Conservation (phyloP, 2,113 vertebrate species). For the Prinia subflava region DNA sequence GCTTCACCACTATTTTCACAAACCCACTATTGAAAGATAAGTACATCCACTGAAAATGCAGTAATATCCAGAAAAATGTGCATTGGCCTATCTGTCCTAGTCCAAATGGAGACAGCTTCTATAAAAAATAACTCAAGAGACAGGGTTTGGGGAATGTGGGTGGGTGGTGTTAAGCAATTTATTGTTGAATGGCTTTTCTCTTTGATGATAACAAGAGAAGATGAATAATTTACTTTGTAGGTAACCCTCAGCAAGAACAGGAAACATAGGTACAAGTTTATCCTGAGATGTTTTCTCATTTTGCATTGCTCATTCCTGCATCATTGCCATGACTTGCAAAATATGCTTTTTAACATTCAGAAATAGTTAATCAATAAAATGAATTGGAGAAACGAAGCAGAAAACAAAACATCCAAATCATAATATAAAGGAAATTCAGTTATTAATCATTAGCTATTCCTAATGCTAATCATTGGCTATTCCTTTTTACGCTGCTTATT, state of each 20-base stretch:
- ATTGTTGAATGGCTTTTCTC: neutral
- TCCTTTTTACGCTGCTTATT: neutral
- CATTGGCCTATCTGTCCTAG: neutral
- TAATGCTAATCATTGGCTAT: neutral
- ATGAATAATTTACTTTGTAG: neutral
- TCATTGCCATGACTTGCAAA: neutral
- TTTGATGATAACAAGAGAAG: neutral
- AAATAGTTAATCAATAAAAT: neutral
- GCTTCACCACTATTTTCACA: neutral
- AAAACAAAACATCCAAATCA: neutral
- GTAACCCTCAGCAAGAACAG: neutral
- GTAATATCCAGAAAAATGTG: neutral
- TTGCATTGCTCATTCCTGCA: neutral
- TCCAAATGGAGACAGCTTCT: neutral
- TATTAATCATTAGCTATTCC: neutral
- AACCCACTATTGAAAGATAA: neutral
- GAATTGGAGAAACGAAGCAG: neutral
- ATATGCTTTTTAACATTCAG: neutral
- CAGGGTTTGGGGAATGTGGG: rapidly evolving
- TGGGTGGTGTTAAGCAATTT: neutral
- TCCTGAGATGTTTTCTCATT: neutral
- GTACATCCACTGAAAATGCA: neutral
- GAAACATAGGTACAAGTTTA: neutral
- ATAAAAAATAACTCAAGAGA: neutral
- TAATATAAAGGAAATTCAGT: neutral